Evolutionary conservation across 2,888 invertebrate genomes (phyloP).

Genomic region (Chamaedrilus cognettii): DNA sequence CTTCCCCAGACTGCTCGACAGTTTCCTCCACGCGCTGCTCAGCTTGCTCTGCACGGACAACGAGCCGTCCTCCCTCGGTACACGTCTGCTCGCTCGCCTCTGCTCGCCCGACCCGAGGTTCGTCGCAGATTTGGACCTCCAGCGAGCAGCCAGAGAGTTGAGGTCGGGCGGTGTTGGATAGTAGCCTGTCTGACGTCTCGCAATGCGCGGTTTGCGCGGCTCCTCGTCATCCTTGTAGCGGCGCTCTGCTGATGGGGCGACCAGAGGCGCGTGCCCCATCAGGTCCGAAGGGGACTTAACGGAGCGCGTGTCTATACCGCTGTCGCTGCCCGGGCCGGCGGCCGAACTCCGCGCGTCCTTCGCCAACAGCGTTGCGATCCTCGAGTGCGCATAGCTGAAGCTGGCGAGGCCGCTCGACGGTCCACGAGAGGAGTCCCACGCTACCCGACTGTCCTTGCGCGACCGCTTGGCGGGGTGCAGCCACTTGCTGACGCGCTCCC

Average conservation of each 20-base stretch:
- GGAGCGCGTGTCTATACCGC: background rate
- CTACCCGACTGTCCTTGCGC: background rate
- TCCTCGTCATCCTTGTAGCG: no score
- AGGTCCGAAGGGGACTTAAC: background rate
- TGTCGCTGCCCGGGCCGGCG: background rate
- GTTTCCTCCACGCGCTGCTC: background rate
- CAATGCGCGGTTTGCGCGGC: no score
- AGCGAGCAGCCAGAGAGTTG: no score
- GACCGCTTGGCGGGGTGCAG: background rate
- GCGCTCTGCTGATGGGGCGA: no score
- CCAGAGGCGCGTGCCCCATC: no score
- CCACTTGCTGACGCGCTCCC: constrained; percentile 4
- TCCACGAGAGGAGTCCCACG: background rate
- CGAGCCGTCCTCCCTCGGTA: background rate
- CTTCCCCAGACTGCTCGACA: background rate
- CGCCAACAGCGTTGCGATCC: background rate
- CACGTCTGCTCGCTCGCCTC: background rate
- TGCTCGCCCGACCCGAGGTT: no score
- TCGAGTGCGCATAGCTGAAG: constrained; percentile 3
- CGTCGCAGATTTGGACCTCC: constrained; percentile 1
- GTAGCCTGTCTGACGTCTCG: no score
- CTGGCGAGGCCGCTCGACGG: background rate
- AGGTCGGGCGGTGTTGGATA: no score
- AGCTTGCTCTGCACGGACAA: background rate
- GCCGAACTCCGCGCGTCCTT: background rate